Conservation (phyloP, 2,888 invertebrate genomes). For the Rhingia campestris region DNA sequence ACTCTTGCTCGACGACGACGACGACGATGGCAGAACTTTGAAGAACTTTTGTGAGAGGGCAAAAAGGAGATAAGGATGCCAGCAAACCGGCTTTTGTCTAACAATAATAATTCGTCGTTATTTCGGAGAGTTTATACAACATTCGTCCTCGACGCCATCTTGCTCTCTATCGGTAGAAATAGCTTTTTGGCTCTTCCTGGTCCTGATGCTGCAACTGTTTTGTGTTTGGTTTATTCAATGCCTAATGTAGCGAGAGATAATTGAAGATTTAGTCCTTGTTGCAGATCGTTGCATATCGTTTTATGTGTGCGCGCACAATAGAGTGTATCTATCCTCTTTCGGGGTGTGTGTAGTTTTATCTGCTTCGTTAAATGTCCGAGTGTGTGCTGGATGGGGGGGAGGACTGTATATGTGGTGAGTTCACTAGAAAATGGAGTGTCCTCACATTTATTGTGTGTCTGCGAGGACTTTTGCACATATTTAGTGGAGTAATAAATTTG, state of each 20-base stretch:
- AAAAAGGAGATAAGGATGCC: slow-evolving; percentile 59
- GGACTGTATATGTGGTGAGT: slow-evolving; percentile 2
- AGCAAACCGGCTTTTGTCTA: slow-evolving; percentile 66
- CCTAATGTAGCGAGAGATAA: slow-evolving; percentile 74
- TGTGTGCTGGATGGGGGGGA: slow-evolving; percentile 1
- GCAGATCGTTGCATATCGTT: slow-evolving; percentile 70
- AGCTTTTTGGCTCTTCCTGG: slow-evolving; percentile 42
- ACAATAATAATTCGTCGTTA: slow-evolving; percentile 67
- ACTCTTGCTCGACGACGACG: background rate
- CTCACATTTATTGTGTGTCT: slow-evolving; percentile 32
- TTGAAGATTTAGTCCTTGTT: slow-evolving; percentile 72
- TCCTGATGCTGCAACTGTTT: slow-evolving; percentile 10
- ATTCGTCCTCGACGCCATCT: slow-evolving; percentile 13
- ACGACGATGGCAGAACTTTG: slow-evolving; percentile 5
- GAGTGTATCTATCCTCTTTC: slow-evolving; percentile 12
- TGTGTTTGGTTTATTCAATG: slow-evolving; percentile 64
- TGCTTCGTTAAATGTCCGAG: slow-evolving; percentile 50
- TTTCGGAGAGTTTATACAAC: slow-evolving; percentile 36
- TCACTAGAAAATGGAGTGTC: slow-evolving; percentile 31
- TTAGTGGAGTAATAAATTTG: slow-evolving; percentile 63
- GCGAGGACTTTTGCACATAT: slow-evolving; percentile 40
- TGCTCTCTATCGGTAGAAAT: slow-evolving; percentile 19
- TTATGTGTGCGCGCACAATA: slow-evolving; percentile 28
- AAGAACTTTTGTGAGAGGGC: slow-evolving; percentile 35
- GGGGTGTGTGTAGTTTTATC: slow-evolving; percentile 49